Conservation (phyloP, 2,113 vertebrate genomes). For the Diadophis punctatus region DNA sequence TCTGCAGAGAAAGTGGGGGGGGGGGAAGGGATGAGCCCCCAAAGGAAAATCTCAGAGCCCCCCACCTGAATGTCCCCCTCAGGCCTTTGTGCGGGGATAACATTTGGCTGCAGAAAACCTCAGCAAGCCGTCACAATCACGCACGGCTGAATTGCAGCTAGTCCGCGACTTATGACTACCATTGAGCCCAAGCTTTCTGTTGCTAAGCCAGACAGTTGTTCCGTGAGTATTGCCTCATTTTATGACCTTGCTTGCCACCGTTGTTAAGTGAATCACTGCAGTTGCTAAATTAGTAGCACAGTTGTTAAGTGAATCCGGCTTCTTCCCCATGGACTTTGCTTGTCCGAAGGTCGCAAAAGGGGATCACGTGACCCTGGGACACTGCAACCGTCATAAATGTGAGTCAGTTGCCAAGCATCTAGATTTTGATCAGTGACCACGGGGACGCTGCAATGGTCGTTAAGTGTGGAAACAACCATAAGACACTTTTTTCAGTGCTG, state of each 20-base stretch:
- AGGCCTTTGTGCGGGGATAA: background rate
- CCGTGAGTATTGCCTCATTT: background rate
- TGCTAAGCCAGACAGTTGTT: background rate
- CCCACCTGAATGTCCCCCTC: background rate
- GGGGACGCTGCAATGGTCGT: background rate
- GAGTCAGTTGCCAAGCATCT: no score
- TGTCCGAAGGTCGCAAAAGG: background rate
- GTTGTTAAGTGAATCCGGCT: background rate
- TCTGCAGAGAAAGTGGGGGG: slow-evolving; percentile 62
- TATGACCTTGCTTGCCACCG: background rate
- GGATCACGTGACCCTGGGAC: background rate
- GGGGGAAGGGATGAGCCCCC: background rate
- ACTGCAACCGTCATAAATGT: background rate
- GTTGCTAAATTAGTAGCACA: background rate
- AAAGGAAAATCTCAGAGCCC: no score
- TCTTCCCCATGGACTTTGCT: background rate
- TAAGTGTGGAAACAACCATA: background rate
- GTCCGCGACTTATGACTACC: background rate
- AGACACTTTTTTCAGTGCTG: background rate
- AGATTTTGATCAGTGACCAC: background rate
- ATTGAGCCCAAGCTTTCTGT: background rate
- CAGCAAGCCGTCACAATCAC: background rate
- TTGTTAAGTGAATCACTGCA: background rate
- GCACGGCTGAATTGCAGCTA: background rate
- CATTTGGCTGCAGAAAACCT: background rate